These are phyloP conservation scores for Pitta sordida DNA, from an alignment of 2,113 vertebrate genomes.

Conservation along the genomic window DNA sequence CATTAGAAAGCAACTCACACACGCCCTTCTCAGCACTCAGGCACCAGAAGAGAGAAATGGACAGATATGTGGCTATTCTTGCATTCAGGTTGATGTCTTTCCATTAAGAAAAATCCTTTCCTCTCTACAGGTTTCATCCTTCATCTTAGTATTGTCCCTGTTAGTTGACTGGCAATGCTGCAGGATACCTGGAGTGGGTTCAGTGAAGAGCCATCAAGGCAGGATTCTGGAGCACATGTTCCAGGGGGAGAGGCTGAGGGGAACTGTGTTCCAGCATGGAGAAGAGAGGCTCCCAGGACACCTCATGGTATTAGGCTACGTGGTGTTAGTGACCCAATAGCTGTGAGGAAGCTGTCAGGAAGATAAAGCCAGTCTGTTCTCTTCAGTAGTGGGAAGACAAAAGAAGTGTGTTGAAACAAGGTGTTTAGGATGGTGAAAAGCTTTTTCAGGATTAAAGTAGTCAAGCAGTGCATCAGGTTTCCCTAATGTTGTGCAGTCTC, in stretches of 20 bases:
- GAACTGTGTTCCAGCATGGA: neutral
- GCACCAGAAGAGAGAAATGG: neutral
- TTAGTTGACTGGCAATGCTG: neutral
- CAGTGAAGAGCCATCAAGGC: neutral
- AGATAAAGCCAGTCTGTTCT: neutral
- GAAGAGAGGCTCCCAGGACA: neutral
- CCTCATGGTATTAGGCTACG: neutral
- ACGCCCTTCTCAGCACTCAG: neutral
- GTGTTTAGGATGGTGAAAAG: neutral
- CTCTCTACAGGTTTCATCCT: neutral
- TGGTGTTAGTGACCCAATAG: neutral
- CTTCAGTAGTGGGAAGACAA: neutral
- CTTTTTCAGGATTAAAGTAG: neutral
- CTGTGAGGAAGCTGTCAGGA: neutral
- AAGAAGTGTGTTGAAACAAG: neutral
- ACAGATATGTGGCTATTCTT: neutral
- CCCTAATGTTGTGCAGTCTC: neutral
- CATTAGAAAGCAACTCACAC: neutral
- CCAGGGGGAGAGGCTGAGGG: neutral
- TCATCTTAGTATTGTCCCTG: neutral
- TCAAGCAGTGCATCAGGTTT: neutral
- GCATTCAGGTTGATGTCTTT: neutral
- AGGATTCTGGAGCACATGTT: neutral
- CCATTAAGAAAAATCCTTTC: neutral
- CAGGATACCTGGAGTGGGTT: neutral